Evolutionary conservation across 2,797 vertebrate genomes (phyloP), one percentile per base, ranked within the genome.

Genomic region (Alauda arvensis): DNA sequence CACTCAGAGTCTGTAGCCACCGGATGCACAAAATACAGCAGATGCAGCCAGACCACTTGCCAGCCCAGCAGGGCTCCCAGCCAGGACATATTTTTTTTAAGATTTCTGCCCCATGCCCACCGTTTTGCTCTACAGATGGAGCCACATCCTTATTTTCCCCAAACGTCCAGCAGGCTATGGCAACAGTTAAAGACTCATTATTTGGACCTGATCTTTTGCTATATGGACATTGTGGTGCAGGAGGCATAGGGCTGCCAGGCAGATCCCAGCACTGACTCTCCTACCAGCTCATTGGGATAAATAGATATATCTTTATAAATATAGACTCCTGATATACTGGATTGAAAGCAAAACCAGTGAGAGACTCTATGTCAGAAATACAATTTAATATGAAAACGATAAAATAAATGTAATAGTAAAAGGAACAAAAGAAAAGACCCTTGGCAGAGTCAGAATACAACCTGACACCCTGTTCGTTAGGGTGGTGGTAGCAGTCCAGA

Each of bases 221-320:
- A 0, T 37, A 8, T 7, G 37, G 33, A 25, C 53, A 11, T 14
- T 0, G 0, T 19, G 25, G 18, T 34, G 14, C 66, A 65, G 55
- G 14, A 75, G 53, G n/a, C 42, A 39, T 0, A 26, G n/a, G 29
- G 43, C 42, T 77, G 25, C 14, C 34, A n/a, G 53, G 69, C 39
- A 75, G 40, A 19, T 16, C 28, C 39, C 68, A 51, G 53, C 55
- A n/a, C 34, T 4, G 8, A 61, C 16, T 8, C 48, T 42, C 6
- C 75, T 37, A 21, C 28, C 65, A 57, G 33, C 39, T 72, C 7
- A 0, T 53, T 37, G 37, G 18, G 48, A 24, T 11, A n/a, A 10
- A 28, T 8, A 26, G 8, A 7, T 15, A 18, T 8, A 34, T 11
- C 25, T 43, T 28, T 9, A 42, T 11, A 33, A 16, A 23, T 18